A percentile compares a stretch with the other conserved stretches of the same genome.
Evolutionary conservation across 2,113 vertebrate species (phyloP).

Genomic region (Callaeas wilsoni): DNA sequence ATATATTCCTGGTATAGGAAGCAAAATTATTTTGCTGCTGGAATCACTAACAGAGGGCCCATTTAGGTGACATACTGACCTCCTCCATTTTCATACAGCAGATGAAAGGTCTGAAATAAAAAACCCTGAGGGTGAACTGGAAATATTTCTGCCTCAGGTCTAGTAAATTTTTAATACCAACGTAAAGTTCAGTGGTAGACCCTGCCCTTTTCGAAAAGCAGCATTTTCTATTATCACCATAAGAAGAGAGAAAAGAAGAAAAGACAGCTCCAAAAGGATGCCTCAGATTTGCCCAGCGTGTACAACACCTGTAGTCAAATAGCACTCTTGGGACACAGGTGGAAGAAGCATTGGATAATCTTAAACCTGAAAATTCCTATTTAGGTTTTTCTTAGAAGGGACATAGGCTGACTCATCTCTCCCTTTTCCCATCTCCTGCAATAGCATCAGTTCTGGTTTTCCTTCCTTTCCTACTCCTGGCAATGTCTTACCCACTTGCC

Average conservation of each 20-base stretch:
- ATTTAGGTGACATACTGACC: not conserved
- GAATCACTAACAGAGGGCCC: not conserved
- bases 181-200: not conserved
- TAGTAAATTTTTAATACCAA: not conserved
- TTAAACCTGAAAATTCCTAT: not conserved
- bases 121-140: not conserved
- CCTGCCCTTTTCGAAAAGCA: not conserved
- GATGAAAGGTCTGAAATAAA: not conserved
- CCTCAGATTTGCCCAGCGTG: not conserved
- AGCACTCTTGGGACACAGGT: not conserved
- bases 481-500: not conserved
- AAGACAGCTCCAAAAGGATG: not conserved
- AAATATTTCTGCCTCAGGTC: not conserved
- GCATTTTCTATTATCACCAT: not conserved
- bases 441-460: not conserved
- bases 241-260: not conserved
- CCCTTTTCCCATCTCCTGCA: not conserved
- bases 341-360: not conserved
- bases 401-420: not conserved
- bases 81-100: not conserved
- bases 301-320: not conserved
- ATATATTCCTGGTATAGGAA: not conserved
- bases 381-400: not conserved
- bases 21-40: not conserved
- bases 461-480: not conserved